phyloP scores from a whole-genome alignment of 2,797 vertebrate species.

The Amphiprion clarkii region DNA sequence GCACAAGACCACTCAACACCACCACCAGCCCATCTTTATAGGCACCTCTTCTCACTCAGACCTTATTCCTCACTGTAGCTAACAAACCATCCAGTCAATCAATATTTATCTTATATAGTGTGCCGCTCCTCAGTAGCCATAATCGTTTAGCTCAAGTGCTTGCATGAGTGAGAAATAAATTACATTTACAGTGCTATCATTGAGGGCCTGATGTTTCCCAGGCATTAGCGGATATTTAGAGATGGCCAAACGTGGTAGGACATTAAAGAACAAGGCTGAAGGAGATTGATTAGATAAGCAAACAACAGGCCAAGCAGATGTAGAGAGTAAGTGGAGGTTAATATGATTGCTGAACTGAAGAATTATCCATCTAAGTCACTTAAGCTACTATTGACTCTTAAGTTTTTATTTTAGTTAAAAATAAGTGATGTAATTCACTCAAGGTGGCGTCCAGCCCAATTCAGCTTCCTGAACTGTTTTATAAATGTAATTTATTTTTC shows the following conservation, averaged over 20 bases:
- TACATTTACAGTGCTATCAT: conserved; percentile 83
- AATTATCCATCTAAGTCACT: conserved; percentile 76
- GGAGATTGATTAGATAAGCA: conserved; percentile 83
- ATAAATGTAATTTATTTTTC: conserved; percentile 51
- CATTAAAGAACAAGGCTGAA: conserved; percentile 83
- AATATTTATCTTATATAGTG: conserved; percentile 85
- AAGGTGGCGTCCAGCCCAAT: conserved; percentile 26
- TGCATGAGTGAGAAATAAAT: conserved; percentile 85
- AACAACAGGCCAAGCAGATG: conserved; percentile 77
- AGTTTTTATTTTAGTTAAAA: conserved; percentile 76
- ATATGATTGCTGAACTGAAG: conserved; percentile 77
- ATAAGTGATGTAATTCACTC: conserved; percentile 68
- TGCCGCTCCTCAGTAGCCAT: conserved; percentile 75
- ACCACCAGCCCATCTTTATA: conserved; percentile 44
- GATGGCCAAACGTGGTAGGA: conserved; percentile 78
- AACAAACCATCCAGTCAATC: conserved; percentile 82
- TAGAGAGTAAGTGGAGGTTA: conserved; percentile 78
- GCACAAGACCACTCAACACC: conserved; percentile 47
- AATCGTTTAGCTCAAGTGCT: conserved; percentile 84
- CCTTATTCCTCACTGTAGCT: conserved; percentile 70
- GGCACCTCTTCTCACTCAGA: conserved; percentile 60
- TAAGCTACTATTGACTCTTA: conserved; percentile 72
- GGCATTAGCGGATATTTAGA: conserved; percentile 84
- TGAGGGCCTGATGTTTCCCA: conserved; percentile 80
- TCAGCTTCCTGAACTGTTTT: conserved; percentile 49